Percentiles rank a stretch among this genome's conserved stretches.
phyloP scores from a whole-genome alignment of 92 coral and sea anemone genomes.

The Heliopora coerulea region DNA sequence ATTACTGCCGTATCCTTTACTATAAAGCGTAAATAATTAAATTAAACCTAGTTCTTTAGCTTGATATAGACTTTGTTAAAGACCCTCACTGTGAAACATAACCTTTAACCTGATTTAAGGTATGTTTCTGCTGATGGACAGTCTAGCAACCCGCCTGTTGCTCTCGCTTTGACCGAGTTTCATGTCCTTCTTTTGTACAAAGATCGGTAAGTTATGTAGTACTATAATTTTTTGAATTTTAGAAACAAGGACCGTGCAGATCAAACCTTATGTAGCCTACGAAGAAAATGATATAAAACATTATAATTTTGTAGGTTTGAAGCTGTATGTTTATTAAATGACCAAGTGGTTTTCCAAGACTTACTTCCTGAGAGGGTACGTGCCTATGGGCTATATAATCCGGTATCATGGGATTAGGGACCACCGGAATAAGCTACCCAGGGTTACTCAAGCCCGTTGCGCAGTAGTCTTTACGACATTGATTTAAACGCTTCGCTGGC shows the following conservation, averaged over 20 bases:
- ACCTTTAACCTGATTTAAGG: background rate
- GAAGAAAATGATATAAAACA: background rate
- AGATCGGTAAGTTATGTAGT: slow-evolving; percentile 52
- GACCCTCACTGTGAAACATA: background rate
- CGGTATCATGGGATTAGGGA: too few species aligned
- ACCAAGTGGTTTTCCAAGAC: slow-evolving; percentile 93
- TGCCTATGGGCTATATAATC: too few species aligned
- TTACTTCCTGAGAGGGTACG: slow-evolving; percentile 80
- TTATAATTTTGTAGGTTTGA: slow-evolving; percentile 54
- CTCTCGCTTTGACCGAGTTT: slow-evolving; percentile 86
- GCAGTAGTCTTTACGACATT: too few species aligned
- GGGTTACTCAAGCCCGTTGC: too few species aligned
- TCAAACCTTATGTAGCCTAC: too few species aligned
- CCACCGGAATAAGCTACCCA: too few species aligned
- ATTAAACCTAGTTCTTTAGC: background rate
- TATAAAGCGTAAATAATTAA: background rate
- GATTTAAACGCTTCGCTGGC: too few species aligned
- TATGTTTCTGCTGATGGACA: slow-evolving; percentile 51
- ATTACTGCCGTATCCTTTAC: slow-evolving; percentile 72
- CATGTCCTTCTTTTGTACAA: slow-evolving; percentile 85
- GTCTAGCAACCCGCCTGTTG: slow-evolving; percentile 64
- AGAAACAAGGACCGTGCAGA: background rate
- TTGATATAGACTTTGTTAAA: too few species aligned
- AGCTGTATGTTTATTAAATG: slow-evolving; percentile 92
- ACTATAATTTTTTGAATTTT: background rate